These are phyloP conservation scores for Cylindroiulus punctatus DNA, from an alignment of 2,888 invertebrate genomes.

Conservation along the genomic window DNA sequence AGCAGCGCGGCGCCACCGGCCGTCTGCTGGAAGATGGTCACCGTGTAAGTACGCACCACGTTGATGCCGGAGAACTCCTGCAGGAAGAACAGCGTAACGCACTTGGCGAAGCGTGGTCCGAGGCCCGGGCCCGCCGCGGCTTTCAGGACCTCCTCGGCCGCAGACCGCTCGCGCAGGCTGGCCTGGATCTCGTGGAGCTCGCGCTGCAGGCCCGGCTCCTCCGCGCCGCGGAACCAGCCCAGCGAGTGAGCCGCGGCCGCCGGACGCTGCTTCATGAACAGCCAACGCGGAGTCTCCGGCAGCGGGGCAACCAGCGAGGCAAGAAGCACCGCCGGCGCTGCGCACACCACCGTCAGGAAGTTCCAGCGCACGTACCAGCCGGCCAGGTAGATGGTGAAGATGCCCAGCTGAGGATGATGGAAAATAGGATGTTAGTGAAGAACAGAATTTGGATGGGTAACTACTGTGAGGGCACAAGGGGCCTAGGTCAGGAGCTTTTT, in stretches of 20 bases:
- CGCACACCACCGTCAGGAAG: constrained; percentile 73
- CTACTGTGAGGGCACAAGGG: too few species aligned
- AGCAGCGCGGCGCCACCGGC: constrained; percentile 60
- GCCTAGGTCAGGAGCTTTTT: too few species aligned
- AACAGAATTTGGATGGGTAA: too few species aligned
- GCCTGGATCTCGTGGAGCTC: constrained; percentile 61
- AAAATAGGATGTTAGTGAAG: too few species aligned
- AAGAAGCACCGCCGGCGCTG: constrained; percentile 72
- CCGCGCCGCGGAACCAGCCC: constrained; percentile 62
- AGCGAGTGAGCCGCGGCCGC: constrained; percentile 69
- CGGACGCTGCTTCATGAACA: constrained; percentile 72
- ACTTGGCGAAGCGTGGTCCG: constrained; percentile 60
- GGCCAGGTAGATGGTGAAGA: constrained; percentile 69
- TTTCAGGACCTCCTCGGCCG: neutral
- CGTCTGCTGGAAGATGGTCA: constrained; percentile 65
- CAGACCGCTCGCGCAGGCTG: neutral
- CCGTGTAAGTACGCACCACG: constrained; percentile 67
- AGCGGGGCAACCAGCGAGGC: constrained; percentile 73
- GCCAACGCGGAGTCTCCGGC: constrained; percentile 79
- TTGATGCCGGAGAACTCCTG: constrained; percentile 67
- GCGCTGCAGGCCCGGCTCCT: constrained; percentile 62
- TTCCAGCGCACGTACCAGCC: constrained; percentile 69
- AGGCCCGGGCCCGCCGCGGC: too few species aligned
- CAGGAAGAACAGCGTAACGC: constrained; percentile 64
- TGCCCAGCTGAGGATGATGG: constrained; percentile 68